Percentiles rank a stretch among this genome's conserved stretches.
phyloP scores from a whole-genome alignment of 2,888 invertebrate species.

The Drosophila borborema region DNA sequence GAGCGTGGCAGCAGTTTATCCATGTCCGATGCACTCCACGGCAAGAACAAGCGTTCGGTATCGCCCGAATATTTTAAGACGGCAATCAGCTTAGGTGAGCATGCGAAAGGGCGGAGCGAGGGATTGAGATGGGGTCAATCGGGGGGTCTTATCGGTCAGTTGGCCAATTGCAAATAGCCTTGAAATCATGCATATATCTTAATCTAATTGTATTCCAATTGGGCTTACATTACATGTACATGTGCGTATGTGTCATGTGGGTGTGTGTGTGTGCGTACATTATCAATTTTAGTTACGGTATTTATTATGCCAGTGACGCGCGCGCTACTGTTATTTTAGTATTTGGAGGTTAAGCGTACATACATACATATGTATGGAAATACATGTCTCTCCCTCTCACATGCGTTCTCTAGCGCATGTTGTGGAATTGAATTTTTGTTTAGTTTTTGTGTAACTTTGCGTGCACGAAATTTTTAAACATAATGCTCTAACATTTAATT shows the following conservation, averaged over 20 bases:
- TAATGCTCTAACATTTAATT: not conserved
- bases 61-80: conserved; percentile 96
- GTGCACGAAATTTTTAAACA: conserved; percentile 57
- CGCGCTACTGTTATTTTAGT: conserved; percentile 49
- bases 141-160: conserved; percentile 42
- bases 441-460: conserved; percentile 64
- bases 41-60: conserved; percentile 86
- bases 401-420: conserved; percentile 24
- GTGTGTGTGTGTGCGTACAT: not conserved
- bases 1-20: conserved; percentile 45
- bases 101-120: not conserved
- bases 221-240: not conserved
- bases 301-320: conserved; percentile 54
- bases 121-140: not conserved
- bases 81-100: conserved; percentile 91
- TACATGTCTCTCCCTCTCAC: conserved; percentile 27
- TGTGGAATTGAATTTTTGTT: conserved; percentile 24
- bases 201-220: conserved; percentile 21
- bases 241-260: not conserved
- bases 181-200: conserved; percentile 34
- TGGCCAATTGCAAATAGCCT: conserved; percentile 37
- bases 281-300: conserved; percentile 52
- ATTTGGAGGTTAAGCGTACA: conserved; percentile 62
- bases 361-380: conserved; percentile 17
- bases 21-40: conserved; percentile 40